A percentile compares a stretch with the other conserved stretches of the same genome.
phyloP scores from a whole-genome alignment of 1,140 invertebrate genomes.

The Leptinotarsa undecemlineata region DNA sequence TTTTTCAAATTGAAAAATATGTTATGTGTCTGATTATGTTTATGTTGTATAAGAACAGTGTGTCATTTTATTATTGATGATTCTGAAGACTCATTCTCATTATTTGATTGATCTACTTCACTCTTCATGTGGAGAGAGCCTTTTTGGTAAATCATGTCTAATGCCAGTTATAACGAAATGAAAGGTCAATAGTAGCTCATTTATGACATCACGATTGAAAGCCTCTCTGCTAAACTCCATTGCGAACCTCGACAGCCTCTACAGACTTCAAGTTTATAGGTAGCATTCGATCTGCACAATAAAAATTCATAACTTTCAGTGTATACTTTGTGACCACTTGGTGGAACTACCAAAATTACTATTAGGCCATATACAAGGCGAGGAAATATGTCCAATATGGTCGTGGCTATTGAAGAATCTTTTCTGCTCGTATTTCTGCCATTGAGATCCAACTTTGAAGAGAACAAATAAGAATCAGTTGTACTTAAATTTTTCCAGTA shows the following conservation, averaged over 20 bases:
- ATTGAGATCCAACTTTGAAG: neutral
- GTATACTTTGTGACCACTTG: neutral
- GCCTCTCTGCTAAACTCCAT: neutral
- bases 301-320: neutral
- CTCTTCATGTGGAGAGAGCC: neutral
- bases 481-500: neutral
- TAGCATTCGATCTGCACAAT: neutral
- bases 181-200: neutral
- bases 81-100: too few species aligned
- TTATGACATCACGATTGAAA: neutral
- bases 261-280: neutral
- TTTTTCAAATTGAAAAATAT: too few species aligned
- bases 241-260: neutral
- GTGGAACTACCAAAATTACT: neutral
- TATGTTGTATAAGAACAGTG: too few species aligned
- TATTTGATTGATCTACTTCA: neutral
- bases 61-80: too few species aligned
- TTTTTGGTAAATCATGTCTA: neutral
- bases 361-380: neutral
- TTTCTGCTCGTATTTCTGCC: neutral
- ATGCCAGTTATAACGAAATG: neutral
- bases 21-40: too few species aligned
- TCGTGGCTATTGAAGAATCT: neutral
- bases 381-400: neutral
- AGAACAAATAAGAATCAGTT: neutral